Percentiles rank a stretch among this genome's conserved stretches.
Conservation (phyloP, 2,797 vertebrate species). For the Acrossocheilus wenchowensis region DNA sequence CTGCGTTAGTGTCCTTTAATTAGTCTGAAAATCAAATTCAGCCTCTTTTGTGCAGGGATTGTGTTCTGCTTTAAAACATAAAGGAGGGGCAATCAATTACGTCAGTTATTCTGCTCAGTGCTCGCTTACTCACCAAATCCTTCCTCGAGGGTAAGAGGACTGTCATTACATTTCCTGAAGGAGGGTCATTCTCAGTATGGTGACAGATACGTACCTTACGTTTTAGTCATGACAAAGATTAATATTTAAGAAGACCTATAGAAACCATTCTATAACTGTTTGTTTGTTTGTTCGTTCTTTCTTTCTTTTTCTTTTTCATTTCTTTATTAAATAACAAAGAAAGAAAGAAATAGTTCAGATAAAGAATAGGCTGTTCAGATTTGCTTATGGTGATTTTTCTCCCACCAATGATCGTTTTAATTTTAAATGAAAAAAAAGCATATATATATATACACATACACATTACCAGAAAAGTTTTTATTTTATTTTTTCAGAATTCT, state of each 20-base stretch:
- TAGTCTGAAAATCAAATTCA: constrained; percentile 28
- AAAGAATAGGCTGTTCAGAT: too few relatives aligned
- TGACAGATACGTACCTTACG: neutral
- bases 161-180: constrained; percentile 36
- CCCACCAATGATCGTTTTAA: too few relatives aligned
- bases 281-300: too few relatives aligned
- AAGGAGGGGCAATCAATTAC: constrained; percentile 45
- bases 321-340: too few relatives aligned
- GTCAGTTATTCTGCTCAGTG: constrained; percentile 43
- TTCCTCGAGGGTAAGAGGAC: constrained; percentile 20
- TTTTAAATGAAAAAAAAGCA: too few relatives aligned
- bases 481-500: neutral
- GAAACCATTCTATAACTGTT: neutral
- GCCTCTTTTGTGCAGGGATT: constrained; percentile 29
- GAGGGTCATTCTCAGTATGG: neutral
- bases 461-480: too few relatives aligned
- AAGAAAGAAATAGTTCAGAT: too few relatives aligned
- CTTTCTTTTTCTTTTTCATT: neutral
- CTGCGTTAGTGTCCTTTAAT: constrained; percentile 44
- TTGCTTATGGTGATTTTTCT: too few relatives aligned
- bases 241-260: neutral
- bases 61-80: constrained; percentile 38
- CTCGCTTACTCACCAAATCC: constrained; percentile 12
- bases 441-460: too few relatives aligned
- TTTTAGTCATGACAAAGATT: neutral